Evolutionary conservation across 2,888 invertebrate genomes (phyloP).

Genomic region (Papilio elwesi): DNA sequence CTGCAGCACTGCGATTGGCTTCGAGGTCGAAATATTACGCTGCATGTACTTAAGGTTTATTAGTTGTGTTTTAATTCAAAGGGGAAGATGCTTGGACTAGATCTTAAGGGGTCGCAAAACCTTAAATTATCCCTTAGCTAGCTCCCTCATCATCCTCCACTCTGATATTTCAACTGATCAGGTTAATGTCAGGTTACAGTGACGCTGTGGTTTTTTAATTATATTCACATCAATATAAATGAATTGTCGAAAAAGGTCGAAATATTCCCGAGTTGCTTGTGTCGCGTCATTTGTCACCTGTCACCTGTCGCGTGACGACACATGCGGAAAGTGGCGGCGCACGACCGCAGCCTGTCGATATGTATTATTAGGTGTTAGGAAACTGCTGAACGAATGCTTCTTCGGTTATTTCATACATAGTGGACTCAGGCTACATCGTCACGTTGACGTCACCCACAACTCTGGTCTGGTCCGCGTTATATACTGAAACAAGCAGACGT

Average conservation of each 20-base stretch:
- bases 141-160: no score
- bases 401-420: background rate
- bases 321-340: constrained; percentile 1
- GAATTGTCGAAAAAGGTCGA: background rate
- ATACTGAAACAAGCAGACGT: background rate
- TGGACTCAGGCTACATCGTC: background rate
- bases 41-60: no score
- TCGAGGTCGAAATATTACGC: no score
- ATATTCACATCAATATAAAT: no score
- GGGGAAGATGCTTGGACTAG: no score
- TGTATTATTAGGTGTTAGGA: background rate
- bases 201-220: no score
- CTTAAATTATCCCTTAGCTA: no score
- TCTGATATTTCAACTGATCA: no score
- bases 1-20: no score
- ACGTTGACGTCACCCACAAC: background rate
- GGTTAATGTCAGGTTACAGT: no score
- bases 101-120: no score
- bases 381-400: background rate
- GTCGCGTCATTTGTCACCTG: background rate
- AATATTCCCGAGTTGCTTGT: constrained; percentile 14
- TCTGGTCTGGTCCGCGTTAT: background rate
- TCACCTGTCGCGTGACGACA: background rate
- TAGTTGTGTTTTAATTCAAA: no score
- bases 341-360: constrained; percentile 13